Evolutionary conservation across 2,888 invertebrate genomes (phyloP).

Genomic region (Cataglyphis altisquamis): DNA sequence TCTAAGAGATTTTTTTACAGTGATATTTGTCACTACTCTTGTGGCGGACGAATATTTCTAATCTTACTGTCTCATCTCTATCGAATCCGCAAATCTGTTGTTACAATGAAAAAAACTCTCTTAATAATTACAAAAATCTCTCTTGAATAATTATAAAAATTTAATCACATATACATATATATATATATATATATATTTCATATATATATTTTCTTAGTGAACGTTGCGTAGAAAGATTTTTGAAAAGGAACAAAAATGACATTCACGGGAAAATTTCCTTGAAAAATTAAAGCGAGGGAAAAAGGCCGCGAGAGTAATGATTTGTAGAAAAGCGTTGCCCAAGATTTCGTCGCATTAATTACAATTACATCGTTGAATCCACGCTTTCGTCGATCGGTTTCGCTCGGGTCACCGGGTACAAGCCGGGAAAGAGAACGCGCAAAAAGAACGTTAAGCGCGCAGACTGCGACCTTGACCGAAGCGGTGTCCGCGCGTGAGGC

Average conservation of each 20-base stretch:
- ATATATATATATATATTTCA: no score
- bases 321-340: background rate
- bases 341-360: background rate
- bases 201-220: background rate
- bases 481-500: constrained; percentile 80
- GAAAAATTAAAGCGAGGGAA: background rate
- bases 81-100: background rate
- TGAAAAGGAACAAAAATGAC: background rate
- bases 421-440: constrained; percentile 78
- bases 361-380: background rate
- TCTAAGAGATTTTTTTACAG: background rate
- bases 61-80: background rate
- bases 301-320: background rate
- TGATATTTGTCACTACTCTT: background rate
- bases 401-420: constrained; percentile 78
- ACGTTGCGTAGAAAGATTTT: background rate
- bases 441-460: constrained; percentile 82
- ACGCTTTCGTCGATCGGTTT: constrained; percentile 42
- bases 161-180: background rate
- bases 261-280: background rate
- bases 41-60: background rate
- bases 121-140: no score
- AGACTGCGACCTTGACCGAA: constrained; percentile 85
- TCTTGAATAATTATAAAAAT: background rate
- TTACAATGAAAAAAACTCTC: background rate